Conservation (phyloP, 2,888 invertebrate genomes). For the Metallyticus violacea region DNA sequence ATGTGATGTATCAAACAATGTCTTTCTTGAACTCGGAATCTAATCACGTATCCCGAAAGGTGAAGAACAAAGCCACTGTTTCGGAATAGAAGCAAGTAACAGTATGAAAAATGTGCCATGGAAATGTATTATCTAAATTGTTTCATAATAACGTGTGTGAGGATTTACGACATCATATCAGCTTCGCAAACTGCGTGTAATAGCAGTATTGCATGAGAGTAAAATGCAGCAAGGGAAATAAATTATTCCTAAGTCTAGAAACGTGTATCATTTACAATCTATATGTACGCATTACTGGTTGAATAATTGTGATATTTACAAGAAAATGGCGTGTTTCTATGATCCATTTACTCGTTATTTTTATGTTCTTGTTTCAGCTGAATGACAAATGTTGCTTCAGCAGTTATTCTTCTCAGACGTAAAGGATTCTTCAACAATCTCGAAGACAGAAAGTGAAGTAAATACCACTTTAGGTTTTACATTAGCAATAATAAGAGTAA, state of each 20-base stretch:
- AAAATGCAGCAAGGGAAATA: background rate
- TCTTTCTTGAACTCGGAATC: background rate
- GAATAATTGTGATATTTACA: background rate
- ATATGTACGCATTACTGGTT: background rate
- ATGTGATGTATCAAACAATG: background rate
- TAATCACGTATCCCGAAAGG: too few relatives aligned
- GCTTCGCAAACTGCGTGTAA: background rate
- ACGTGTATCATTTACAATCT: background rate
- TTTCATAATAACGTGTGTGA: background rate
- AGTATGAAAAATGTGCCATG: background rate
- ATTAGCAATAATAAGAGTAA: too few relatives aligned
- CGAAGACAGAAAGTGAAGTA: too few relatives aligned
- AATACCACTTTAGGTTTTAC: too few relatives aligned
- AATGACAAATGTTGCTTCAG: too few relatives aligned
- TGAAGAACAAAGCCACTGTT: background rate
- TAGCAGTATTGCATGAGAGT: background rate
- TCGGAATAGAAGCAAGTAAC: too few relatives aligned
- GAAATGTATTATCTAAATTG: background rate
- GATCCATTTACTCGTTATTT: background rate
- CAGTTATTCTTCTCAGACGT: background rate
- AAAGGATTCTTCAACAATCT: too few relatives aligned
- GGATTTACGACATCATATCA: background rate
- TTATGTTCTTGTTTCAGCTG: background rate
- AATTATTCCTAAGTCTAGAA: background rate
- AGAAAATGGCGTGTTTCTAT: background rate